Percentiles rank a stretch among this genome's conserved stretches.
Evolutionary conservation across 1,140 invertebrate species (phyloP).

Genomic region (Caenorhabditis tropicalis): DNA sequence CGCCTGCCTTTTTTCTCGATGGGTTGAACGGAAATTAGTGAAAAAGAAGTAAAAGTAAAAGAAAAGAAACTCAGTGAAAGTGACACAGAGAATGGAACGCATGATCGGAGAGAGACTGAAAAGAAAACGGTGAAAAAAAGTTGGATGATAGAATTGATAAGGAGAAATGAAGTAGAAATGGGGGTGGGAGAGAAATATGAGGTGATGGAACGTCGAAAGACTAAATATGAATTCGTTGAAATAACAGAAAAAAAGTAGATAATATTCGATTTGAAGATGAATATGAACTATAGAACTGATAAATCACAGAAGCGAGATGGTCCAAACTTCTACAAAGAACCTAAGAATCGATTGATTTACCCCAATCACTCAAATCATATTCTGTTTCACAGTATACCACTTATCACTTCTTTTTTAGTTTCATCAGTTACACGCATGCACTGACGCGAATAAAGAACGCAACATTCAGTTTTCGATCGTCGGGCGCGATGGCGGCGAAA

Average conservation of each 20-base stretch:
- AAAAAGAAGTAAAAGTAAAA: neutral
- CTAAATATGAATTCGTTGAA: neutral
- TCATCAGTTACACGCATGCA: neutral
- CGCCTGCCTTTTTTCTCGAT: constrained; percentile 15
- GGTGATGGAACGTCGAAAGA: neutral
- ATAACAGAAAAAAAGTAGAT: no score
- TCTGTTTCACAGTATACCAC: constrained; percentile 75
- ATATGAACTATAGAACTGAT: no score
- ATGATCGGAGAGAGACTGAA: neutral
- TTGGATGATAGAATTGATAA: constrained; percentile 23
- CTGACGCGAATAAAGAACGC: neutral
- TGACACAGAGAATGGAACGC: neutral
- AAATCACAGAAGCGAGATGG: no score
- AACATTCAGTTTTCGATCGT: constrained; percentile 16
- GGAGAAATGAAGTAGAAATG: neutral
- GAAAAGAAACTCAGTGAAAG: constrained; percentile 15
- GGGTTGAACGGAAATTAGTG: constrained; percentile 27
- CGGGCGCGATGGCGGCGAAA: constrained; percentile 6
- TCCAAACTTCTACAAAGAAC: no score
- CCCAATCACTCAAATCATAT: neutral
- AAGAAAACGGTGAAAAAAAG: neutral
- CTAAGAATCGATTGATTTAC: no score
- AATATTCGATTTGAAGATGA: no score
- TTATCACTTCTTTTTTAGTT: constrained; percentile 37
- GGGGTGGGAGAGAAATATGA: neutral